Conservation (phyloP, 2,113 vertebrate species). For the Monopterus albus region DNA sequence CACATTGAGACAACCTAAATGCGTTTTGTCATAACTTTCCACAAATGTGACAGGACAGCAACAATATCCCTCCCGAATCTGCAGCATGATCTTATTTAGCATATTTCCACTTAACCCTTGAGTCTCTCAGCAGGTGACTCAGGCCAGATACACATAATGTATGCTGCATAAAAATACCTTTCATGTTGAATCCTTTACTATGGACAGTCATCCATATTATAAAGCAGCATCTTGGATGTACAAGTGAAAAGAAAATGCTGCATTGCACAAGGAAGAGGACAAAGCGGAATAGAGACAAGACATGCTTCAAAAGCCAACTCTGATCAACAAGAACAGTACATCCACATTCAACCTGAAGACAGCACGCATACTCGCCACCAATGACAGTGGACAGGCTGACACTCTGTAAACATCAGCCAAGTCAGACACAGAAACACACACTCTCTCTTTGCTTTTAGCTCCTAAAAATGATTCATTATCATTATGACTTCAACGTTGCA, state of each 20-base stretch:
- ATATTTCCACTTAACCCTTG: neutral
- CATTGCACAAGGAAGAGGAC: neutral
- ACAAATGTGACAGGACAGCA: neutral
- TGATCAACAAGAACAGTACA: conserved; percentile 16
- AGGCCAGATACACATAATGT: neutral
- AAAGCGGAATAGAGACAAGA: neutral
- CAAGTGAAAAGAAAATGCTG: neutral
- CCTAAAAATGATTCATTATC: conserved; percentile 18
- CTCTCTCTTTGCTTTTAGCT: conserved; percentile 19
- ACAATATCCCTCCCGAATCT: neutral
- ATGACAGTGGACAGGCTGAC: conserved; percentile 9
- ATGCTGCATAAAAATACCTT: neutral
- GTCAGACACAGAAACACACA: neutral
- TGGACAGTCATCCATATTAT: neutral
- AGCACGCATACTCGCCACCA: conserved; percentile 2
- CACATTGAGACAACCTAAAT: neutral
- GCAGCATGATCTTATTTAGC: neutral
- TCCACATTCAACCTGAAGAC: neutral
- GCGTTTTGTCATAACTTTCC: neutral
- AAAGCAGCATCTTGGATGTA: neutral
- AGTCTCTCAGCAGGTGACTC: neutral
- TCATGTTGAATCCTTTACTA: neutral
- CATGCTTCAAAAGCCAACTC: neutral
- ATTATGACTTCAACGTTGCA: neutral
- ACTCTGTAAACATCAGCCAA: conserved; percentile 25